These are phyloP conservation scores for Alosa alosa DNA, from an alignment of 2,113 vertebrate species.

Conservation along the genomic window DNA sequence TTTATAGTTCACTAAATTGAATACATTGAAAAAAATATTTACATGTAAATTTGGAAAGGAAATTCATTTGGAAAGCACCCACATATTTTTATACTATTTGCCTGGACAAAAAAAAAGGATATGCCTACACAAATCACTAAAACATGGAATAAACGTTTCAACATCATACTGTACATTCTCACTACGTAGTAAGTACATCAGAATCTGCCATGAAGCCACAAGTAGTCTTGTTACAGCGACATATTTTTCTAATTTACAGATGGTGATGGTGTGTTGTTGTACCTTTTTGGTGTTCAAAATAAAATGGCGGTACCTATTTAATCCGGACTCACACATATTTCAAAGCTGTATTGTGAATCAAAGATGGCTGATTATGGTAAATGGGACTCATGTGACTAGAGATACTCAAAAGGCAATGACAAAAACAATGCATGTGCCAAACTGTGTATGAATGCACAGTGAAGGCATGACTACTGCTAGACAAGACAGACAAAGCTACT, in stretches of 20 bases:
- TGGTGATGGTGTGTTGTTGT: not conserved
- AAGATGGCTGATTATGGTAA: not conserved
- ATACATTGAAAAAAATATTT: not conserved
- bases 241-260: not conserved
- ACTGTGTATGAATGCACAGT: not conserved
- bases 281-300: not conserved
- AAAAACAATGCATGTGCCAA: not conserved
- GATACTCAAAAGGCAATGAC: not conserved
- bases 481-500: not conserved
- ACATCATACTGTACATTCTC: not conserved
- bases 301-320: conserved; percentile 4
- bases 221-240: not conserved
- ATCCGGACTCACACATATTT: not conserved
- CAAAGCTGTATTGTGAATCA: not conserved
- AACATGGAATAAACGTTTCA: conserved; percentile 53
- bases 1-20: not conserved
- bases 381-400: not conserved
- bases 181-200: conserved; percentile 9
- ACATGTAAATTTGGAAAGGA: not conserved
- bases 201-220: conserved; percentile 8
- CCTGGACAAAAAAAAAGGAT: not conserved
- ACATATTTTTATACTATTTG: not conserved
- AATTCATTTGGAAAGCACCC: not conserved
- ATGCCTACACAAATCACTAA: conserved; percentile 3
- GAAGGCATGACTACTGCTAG: not conserved